Conservation (phyloP, 1,140 invertebrate species). For the Musca domestica region DNA sequence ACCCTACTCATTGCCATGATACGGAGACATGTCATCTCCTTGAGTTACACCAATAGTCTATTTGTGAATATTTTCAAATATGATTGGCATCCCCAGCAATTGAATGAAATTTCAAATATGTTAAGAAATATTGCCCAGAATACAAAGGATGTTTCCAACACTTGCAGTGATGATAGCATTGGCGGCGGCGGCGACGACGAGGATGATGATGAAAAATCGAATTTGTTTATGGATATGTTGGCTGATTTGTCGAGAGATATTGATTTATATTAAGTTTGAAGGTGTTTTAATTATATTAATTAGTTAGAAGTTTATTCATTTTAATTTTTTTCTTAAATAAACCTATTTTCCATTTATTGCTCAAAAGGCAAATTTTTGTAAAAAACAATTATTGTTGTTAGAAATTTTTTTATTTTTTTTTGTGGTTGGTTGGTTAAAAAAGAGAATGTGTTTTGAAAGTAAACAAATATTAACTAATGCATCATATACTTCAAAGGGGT, state of each 20-base stretch:
- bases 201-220: conserved; percentile 38
- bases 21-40: conserved; percentile 27
- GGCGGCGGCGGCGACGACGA: conserved; percentile 7
- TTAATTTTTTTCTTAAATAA: conserved; percentile 8
- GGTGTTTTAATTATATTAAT: not conserved
- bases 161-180: not conserved
- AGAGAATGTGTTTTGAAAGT: too few relatives aligned
- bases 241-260: conserved; percentile 48
- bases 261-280: conserved; percentile 28
- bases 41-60: conserved; percentile 37
- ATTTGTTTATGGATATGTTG: conserved; percentile 51
- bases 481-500: too few relatives aligned
- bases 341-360: not conserved
- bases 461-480: too few relatives aligned
- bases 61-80: conserved; percentile 42
- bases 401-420: too few relatives aligned
- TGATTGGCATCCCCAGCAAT: conserved; percentile 36
- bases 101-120: conserved; percentile 37
- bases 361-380: too few relatives aligned
- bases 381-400: too few relatives aligned
- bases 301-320: not conserved
- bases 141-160: not conserved
- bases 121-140: conserved; percentile 34
- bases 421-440: too few relatives aligned
- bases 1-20: conserved; percentile 35